A percentile compares a stretch with the other conserved stretches of the same genome.
These are phyloP conservation scores for Drosophila meridionalis DNA, from an alignment of 2,888 invertebrate genomes.

Conservation along the genomic window DNA sequence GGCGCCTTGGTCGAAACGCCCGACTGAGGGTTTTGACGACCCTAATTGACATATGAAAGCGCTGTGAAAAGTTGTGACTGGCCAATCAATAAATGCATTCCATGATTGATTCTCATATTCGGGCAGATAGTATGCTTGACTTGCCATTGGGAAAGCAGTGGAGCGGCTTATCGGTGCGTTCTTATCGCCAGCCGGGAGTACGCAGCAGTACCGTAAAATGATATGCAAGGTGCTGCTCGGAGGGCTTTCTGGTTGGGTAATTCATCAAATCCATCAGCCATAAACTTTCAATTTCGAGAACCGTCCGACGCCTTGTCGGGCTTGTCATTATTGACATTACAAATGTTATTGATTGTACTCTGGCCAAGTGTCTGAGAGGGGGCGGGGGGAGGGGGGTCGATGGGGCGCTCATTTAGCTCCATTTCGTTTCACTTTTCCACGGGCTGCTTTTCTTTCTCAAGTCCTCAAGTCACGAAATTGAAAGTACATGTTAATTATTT, in stretches of 20 bases:
- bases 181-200: slow-evolving; percentile 34
- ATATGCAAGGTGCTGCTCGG: slow-evolving; percentile 68
- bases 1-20: slow-evolving; percentile 32
- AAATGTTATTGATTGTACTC: slow-evolving; percentile 75
- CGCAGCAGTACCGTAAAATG: slow-evolving; percentile 28
- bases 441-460: slow-evolving; percentile 40
- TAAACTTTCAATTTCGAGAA: slow-evolving; percentile 62
- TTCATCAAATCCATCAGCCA: slow-evolving; percentile 68
- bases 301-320: slow-evolving; percentile 39
- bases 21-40: slow-evolving; percentile 24
- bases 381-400: background rate
- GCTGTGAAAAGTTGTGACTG: slow-evolving; percentile 16
- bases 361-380: background rate
- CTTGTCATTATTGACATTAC: slow-evolving; percentile 81
- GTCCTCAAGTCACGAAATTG: slow-evolving; percentile 69
- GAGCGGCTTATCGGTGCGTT: slow-evolving; percentile 41
- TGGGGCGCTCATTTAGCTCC: slow-evolving; percentile 20
- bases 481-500: slow-evolving; percentile 81
- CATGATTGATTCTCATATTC: slow-evolving; percentile 58
- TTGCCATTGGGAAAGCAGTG: slow-evolving; percentile 27
- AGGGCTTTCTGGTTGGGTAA: slow-evolving; percentile 52
- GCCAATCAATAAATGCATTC: slow-evolving; percentile 61
- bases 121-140: slow-evolving; percentile 4
- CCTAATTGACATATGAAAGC: slow-evolving; percentile 49
- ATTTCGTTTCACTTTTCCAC: slow-evolving; percentile 59